Percentiles rank a stretch among this genome's conserved stretches.
phyloP scores from a whole-genome alignment of 2,113 vertebrate species.

The Acinonyx jubatus region DNA sequence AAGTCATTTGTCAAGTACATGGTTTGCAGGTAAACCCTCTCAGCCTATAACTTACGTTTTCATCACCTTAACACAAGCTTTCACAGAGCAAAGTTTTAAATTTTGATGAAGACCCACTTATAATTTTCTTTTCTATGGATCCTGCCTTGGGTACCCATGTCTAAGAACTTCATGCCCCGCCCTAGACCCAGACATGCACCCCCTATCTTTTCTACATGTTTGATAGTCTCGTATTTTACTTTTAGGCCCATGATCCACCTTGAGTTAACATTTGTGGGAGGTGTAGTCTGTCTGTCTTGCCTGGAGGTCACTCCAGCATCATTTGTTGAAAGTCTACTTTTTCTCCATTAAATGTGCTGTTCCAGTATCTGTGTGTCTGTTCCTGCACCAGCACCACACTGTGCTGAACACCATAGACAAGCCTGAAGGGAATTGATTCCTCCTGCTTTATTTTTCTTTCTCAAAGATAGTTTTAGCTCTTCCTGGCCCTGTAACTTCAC shows the following conservation, averaged over 20 bases:
- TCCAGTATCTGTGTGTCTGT: background rate
- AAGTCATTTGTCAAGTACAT: background rate
- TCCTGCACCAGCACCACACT: accelerated
- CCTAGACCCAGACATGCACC: background rate
- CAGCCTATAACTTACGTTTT: background rate
- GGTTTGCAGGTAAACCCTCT: background rate
- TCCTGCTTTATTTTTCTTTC: background rate
- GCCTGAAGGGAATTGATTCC: no score
- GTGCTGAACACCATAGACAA: background rate
- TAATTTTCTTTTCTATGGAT: background rate
- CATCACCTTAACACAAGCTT: background rate
- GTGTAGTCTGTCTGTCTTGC: no score
- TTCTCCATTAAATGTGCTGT: background rate
- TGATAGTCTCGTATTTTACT: background rate
- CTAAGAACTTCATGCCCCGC: background rate
- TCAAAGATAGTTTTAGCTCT: background rate
- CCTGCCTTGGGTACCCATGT: background rate
- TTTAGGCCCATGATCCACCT: no score
- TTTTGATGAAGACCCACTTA: no score
- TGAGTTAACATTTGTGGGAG: background rate
- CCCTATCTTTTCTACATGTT: background rate
- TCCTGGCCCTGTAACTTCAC: background rate
- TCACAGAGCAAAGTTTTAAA: background rate
- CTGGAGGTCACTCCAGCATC: no score
- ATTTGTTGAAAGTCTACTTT: background rate